Evolutionary conservation across 1,140 invertebrate species (phyloP), one percentile per base, ranked within the genome.

Genomic region (Bathynomus jamesi): DNA sequence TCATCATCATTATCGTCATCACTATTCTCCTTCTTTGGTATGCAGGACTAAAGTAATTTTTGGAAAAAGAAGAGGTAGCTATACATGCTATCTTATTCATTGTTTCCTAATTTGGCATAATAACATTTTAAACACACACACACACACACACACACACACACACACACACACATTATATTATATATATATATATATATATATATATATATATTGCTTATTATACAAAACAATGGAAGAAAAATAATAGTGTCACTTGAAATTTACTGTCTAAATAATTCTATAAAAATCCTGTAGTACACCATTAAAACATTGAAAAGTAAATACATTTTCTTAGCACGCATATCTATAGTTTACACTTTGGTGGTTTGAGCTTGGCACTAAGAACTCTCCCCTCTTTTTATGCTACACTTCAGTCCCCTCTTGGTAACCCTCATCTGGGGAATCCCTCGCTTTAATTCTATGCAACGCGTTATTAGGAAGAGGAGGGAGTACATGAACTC

Each of bases 341-440:
- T n/a, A n/a, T n/a, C n/a, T n/a, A n/a, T n/a, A n/a, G n/a, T 40
- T 40, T 17, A 8, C 32, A 40, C 17, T 40, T 40, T 7, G 7
- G 17, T 8, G 7, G 32, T 40, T 40, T 40, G 32, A 40, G 32
- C 32, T 40, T 40, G 32, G 32, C 32, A 40, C 32, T 40, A 40
- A 40, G 17, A 7, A 7, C 17, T 40, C 17, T 40, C 17, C 17
- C 7, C 32, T 40, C 32, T 8, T 40, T 8, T 8, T 40, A 40
- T 40, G 17, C 17, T 76, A 76, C 69, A 76, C 75, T 61, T 76
- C 75, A 21, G 75, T 76, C 10, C 91, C 92, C 83, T 95, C 93
- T 81, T 94, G 92, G 79, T 93, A 95, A 25, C 92, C 91, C 82
- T 95, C 92, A 79, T 95, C 93, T n/a, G 91, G 90, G 3, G 91